Base-by-base conservation (phyloP, 2,888 invertebrate genomes). In the Tiliacea aurago region DNA sequence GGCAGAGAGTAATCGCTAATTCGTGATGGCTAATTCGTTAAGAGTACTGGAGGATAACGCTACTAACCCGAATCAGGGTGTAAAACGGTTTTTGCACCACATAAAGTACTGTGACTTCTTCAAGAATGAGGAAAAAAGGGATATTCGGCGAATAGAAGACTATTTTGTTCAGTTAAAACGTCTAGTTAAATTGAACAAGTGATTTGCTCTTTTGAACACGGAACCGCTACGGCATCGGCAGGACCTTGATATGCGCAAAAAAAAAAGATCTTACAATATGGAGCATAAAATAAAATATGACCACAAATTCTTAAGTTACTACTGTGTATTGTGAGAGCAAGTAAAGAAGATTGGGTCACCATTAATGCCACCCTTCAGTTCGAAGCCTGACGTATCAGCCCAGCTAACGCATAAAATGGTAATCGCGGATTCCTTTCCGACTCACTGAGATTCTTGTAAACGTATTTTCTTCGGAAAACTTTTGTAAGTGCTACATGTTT, bases 371-470 rank as follows among this genome's bases (percentile, higher is more conserved):
- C 91, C 91, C 89, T n/a, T 85, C 87, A 87, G 86, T 84, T 88
- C 87, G 85, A 87, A 84, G 87, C 88, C 87, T 91, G 89, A 90
- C 89, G 86, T 89, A 90, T 88, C 83, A 82, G 76, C 85, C 87
- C 85, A 80, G 88, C 86, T 90, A 91, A 89, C 89, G 86, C 84
- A 90, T 88, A 87, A 89, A 91, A 91, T 91, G 90, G 89, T 90
- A 90, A 91, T 89, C 78, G 76, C 71, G 70, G 77, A 83, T 86
- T 84, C 85, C 74, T 85, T 83, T 80, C 84, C 75, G 70, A 77
- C 64, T 82, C 79, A 76, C 70, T 79, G 80, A 79, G 51, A 83
- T 82, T 84, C 81, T 83, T 83, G 65, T 73, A 71, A 76, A 71
- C 61, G 80, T 84, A 84, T 81, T 83, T 80, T 76, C 68, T 76